phyloP scores from a whole-genome alignment of 2,113 vertebrate species.

The Scartelaos histophorus region DNA sequence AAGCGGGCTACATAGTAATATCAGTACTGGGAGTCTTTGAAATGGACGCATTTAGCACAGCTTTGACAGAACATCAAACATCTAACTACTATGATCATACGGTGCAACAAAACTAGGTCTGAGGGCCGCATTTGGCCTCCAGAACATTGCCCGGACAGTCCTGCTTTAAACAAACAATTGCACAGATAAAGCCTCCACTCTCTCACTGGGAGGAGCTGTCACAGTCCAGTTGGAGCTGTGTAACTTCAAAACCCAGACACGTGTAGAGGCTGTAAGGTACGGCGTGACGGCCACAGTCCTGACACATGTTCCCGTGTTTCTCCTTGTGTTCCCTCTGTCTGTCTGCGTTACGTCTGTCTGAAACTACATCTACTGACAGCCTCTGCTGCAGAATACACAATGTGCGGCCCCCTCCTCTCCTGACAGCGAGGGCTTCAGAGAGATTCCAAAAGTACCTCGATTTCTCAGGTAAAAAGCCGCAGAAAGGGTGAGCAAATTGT shows the following conservation, averaged over 20 bases:
- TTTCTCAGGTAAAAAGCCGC: not conserved
- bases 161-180: not conserved
- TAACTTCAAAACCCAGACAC: not conserved
- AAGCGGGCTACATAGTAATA: too few relatives aligned
- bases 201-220: not conserved
- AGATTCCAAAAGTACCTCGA: not conserved
- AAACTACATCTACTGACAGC: conserved; percentile 22
- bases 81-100: too few relatives aligned
- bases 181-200: not conserved
- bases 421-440: conserved; percentile 18
- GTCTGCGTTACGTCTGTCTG: conserved; percentile 3
- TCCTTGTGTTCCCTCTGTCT: not conserved
- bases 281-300: not conserved
- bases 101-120: too few relatives aligned
- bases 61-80: too few relatives aligned
- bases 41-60: too few relatives aligned
- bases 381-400: conserved; percentile 14
- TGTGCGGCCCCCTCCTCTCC: conserved; percentile 11
- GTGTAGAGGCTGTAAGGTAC: conserved; percentile 2
- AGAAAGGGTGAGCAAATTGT: not conserved
- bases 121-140: too few relatives aligned
- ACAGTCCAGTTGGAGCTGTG: not conserved
- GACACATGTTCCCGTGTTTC: not conserved
- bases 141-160: too few relatives aligned
- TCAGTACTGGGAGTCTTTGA: too few relatives aligned